Percentiles rank a stretch among this genome's conserved stretches.
These are phyloP conservation scores for Drosophila kikkawai DNA, from an alignment of 1,140 invertebrate species.

Conservation along the genomic window DNA sequence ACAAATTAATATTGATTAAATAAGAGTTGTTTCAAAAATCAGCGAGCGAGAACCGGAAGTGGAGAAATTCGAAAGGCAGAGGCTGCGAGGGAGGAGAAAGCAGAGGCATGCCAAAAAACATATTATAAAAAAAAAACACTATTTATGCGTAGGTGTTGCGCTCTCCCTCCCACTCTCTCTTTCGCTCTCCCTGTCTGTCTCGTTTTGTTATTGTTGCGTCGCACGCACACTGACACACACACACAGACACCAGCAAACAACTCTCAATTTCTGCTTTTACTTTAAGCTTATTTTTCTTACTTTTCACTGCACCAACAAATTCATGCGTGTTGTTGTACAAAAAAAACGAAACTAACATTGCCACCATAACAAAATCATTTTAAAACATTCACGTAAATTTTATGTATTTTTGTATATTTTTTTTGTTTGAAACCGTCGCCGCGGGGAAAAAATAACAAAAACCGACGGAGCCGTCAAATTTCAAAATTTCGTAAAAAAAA, in stretches of 20 bases:
- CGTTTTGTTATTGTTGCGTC: slow-evolving; percentile 27
- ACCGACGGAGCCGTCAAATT: neutral
- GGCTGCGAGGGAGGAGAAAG: slow-evolving; percentile 49
- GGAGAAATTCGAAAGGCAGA: slow-evolving; percentile 52
- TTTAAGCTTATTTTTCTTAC: slow-evolving; percentile 68
- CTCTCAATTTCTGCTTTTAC: slow-evolving; percentile 80
- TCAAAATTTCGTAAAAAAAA: neutral
- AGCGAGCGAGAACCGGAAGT: slow-evolving; percentile 30
- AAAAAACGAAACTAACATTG: slow-evolving; percentile 8
- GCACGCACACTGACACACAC: slow-evolving; percentile 29
- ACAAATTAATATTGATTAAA: slow-evolving; percentile 41
- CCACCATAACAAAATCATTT: slow-evolving; percentile 15
- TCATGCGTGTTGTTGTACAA: neutral
- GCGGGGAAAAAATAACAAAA: slow-evolving; percentile 13
- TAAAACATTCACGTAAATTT: slow-evolving; percentile 1
- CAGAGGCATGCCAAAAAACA: slow-evolving; percentile 63
- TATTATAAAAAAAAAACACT: slow-evolving; percentile 28
- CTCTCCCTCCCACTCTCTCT: slow-evolving; percentile 8
- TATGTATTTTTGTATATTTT: slow-evolving; percentile 2
- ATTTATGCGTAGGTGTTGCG: slow-evolving; percentile 66
- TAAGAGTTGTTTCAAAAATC: slow-evolving; percentile 28
- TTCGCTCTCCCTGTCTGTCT: slow-evolving; percentile 10
- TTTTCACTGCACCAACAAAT: slow-evolving; percentile 32
- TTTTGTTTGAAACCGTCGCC: slow-evolving; percentile 13
- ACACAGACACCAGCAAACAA: slow-evolving; percentile 57